Percentiles rank a stretch among this genome's conserved stretches.
phyloP scores from a whole-genome alignment of 2,888 invertebrate species.

The Cantharis nigra region DNA sequence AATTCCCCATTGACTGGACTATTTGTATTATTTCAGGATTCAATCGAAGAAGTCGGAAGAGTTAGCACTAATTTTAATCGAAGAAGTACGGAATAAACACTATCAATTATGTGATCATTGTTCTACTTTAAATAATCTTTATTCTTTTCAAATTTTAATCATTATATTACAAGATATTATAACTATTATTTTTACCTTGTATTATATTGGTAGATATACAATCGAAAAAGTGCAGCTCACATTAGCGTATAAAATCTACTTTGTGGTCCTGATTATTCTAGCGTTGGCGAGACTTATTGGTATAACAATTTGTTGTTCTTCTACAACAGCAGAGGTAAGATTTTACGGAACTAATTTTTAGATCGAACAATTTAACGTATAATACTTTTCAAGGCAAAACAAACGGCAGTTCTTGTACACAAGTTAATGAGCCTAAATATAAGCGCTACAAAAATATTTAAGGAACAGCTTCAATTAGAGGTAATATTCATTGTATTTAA shows the following conservation, averaged over 20 bases:
- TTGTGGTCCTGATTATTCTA: background rate
- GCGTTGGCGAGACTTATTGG: background rate
- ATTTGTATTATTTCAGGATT: background rate
- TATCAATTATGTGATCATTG: constrained; percentile 1
- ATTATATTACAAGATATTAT: constrained; percentile 5
- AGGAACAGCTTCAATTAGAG: constrained; percentile 6
- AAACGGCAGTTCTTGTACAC: constrained; percentile 4
- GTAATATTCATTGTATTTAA: background rate
- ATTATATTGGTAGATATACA: constrained; percentile 2
- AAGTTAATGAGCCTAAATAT: background rate
- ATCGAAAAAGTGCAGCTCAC: background rate
- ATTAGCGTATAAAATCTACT: background rate
- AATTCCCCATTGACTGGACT: too few relatives aligned
- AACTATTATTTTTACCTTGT: background rate
- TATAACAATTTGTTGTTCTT: background rate
- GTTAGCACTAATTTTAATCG: background rate
- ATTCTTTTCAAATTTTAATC: constrained; percentile 1
- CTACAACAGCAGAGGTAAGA: background rate
- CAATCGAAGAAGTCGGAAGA: background rate
- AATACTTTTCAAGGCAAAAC: background rate
- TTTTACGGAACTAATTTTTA: background rate
- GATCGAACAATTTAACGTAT: background rate
- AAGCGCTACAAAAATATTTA: background rate
- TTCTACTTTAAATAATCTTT: background rate
- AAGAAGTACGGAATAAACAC: background rate